These are phyloP conservation scores for Eupristina koningsbergeri DNA, from an alignment of 1,140 invertebrate species.

Conservation along the genomic window DNA sequence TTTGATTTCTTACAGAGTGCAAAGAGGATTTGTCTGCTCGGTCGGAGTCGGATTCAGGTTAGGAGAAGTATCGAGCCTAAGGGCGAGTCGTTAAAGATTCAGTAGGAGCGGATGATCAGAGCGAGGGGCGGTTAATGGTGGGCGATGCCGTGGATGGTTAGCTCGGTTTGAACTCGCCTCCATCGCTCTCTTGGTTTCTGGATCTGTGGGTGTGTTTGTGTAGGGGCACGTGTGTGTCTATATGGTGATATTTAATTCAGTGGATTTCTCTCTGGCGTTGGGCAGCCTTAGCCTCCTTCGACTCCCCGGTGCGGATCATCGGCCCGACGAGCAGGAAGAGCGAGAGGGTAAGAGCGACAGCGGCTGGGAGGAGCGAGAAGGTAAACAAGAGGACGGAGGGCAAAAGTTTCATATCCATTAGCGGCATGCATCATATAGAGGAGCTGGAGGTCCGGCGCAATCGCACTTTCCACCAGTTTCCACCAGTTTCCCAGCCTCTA, in stretches of 20 bases:
- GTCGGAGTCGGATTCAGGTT: background rate
- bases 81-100: constrained; percentile 40
- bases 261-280: background rate
- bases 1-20: background rate
- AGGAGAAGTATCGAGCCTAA: background rate
- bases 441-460: constrained; percentile 37
- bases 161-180: background rate
- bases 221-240: background rate
- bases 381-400: background rate
- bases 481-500: constrained; percentile 39
- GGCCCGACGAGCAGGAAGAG: background rate
- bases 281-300: background rate
- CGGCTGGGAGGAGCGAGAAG: constrained; percentile 17
- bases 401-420: constrained; percentile 48
- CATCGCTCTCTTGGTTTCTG: background rate
- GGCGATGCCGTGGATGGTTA: constrained; percentile 12
- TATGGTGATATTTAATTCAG: constrained; percentile 49
- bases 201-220: too few species aligned
- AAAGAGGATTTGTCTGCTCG: background rate
- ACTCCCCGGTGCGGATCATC: background rate
- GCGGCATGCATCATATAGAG: constrained; percentile 39
- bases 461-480: constrained; percentile 50
- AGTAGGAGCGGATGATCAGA: constrained; percentile 11
- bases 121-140: constrained; percentile 47
- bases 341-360: constrained; percentile 34